phyloP scores from a whole-genome alignment of 2,797 vertebrate genomes.

The Hipposideros larvatus region DNA sequence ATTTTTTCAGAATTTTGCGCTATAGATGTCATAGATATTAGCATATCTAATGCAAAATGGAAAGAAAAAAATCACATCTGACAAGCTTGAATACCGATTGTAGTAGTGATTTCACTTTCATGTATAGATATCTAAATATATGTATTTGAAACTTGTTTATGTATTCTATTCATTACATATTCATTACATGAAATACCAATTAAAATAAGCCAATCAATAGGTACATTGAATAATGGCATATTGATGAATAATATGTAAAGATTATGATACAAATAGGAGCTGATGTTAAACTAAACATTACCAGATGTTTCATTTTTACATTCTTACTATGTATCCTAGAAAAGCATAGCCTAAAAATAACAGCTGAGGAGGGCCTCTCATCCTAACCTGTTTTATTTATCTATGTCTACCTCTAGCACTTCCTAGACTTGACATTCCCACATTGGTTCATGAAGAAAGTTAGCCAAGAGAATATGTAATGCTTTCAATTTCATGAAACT shows the following conservation, averaged over 20 bases:
- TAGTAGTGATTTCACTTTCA: conserved; percentile 84
- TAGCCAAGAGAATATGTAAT: conserved; percentile 17
- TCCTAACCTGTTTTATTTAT: conserved; percentile 34
- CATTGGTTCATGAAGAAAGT: not conserved
- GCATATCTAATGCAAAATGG: conserved; percentile 83
- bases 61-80: conserved; percentile 79
- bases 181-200: conserved; percentile 74
- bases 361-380: not conserved
- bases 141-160: conserved; percentile 83
- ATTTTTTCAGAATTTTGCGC: conserved; percentile 81
- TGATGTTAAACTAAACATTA: conserved; percentile 69
- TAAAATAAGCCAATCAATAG: conserved; percentile 76
- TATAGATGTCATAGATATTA: conserved; percentile 81
- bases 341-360: conserved; percentile 47
- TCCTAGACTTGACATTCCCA: not conserved
- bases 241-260: conserved; percentile 70
- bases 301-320: conserved; percentile 62
- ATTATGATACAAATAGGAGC: conserved; percentile 60
- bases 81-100: conserved; percentile 79
- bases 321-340: conserved; percentile 29
- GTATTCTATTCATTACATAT: conserved; percentile 78
- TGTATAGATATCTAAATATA: conserved; percentile 81
- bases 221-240: conserved; percentile 79
- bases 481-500: conserved; percentile 61
- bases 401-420: conserved; percentile 7